Percentiles rank a stretch among this genome's conserved stretches.
phyloP scores from a whole-genome alignment of 2,888 invertebrate genomes.

The Nomada goodeniana region DNA sequence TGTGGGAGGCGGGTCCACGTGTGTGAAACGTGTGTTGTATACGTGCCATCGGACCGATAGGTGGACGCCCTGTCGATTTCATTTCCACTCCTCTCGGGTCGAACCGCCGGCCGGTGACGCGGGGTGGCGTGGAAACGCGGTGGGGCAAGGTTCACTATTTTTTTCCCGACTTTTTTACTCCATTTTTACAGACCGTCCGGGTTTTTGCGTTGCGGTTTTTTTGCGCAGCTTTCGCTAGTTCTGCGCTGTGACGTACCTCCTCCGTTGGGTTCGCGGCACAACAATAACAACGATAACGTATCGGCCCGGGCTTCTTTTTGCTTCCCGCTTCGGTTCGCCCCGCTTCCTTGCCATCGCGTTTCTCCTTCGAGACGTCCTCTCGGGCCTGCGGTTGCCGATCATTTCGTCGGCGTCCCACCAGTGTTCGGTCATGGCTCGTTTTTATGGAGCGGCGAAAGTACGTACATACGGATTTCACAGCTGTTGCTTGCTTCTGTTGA shows the following conservation, averaged over 20 bases:
- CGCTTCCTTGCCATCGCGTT: slow-evolving; percentile 17
- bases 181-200: slow-evolving; percentile 69
- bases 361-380: slow-evolving; percentile 1
- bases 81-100: slow-evolving; percentile 70
- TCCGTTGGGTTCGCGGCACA: slow-evolving; percentile 24
- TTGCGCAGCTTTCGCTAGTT: slow-evolving; percentile 75
- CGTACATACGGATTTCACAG: background rate
- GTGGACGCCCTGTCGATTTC: slow-evolving; percentile 83
- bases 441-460: background rate
- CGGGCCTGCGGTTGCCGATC: too few relatives aligned
- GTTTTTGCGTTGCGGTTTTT: slow-evolving; percentile 75
- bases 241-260: slow-evolving; percentile 55
- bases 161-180: slow-evolving; percentile 69
- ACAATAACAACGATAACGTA: slow-evolving; percentile 14
- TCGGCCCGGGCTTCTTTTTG: slow-evolving; percentile 10
- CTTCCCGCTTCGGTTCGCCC: background rate
- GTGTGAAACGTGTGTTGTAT: slow-evolving; percentile 65
- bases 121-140: slow-evolving; percentile 31
- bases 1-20: slow-evolving; percentile 61
- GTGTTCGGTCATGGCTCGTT: background rate
- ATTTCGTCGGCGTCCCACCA: too few relatives aligned
- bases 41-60: slow-evolving; percentile 80
- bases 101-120: slow-evolving; percentile 26
- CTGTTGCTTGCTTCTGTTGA: background rate
- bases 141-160: slow-evolving; percentile 74